phyloP scores from a whole-genome alignment of 1,140 invertebrate genomes.

The Philotrypesis tridentata region DNA sequence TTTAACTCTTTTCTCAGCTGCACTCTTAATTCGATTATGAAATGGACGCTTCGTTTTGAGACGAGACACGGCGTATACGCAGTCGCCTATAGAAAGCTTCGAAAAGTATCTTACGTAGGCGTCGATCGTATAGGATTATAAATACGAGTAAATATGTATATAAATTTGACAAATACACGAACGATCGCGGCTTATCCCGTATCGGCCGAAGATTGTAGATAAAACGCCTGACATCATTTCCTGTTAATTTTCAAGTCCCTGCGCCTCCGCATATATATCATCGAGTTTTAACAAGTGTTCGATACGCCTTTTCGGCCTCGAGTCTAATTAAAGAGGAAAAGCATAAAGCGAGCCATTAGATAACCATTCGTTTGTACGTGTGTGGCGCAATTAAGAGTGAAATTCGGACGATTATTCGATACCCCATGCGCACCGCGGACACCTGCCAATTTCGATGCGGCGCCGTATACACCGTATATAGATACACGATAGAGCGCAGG shows the following conservation, averaged over 20 bases:
- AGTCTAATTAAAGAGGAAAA: conserved; percentile 30
- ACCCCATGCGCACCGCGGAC: not conserved
- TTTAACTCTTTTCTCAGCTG: conserved; percentile 2
- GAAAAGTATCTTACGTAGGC: not conserved
- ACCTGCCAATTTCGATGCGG: conserved; percentile 37
- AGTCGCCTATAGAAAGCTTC: not conserved
- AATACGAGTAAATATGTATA: not conserved
- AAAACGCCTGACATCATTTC: conserved; percentile 10
- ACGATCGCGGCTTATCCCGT: not conserved
- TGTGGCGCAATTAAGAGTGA: not conserved
- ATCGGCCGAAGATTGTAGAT: not conserved
- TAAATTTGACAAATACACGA: not conserved
- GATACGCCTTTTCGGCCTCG: not conserved
- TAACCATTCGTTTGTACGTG: not conserved
- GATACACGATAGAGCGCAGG: conserved; percentile 8
- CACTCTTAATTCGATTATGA: conserved; percentile 3
- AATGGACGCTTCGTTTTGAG: conserved; percentile 6
- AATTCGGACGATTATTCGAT: conserved; percentile 24
- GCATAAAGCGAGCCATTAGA: conserved; percentile 10
- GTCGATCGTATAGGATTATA: too few relatives aligned
- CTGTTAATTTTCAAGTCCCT: conserved; percentile 1
- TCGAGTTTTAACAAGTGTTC: conserved; percentile 18
- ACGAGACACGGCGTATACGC: not conserved
- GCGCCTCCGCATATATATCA: not conserved
- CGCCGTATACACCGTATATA: conserved; percentile 9